phyloP scores from a whole-genome alignment of 2,113 vertebrate genomes.

The Eupsittula cactorum region DNA sequence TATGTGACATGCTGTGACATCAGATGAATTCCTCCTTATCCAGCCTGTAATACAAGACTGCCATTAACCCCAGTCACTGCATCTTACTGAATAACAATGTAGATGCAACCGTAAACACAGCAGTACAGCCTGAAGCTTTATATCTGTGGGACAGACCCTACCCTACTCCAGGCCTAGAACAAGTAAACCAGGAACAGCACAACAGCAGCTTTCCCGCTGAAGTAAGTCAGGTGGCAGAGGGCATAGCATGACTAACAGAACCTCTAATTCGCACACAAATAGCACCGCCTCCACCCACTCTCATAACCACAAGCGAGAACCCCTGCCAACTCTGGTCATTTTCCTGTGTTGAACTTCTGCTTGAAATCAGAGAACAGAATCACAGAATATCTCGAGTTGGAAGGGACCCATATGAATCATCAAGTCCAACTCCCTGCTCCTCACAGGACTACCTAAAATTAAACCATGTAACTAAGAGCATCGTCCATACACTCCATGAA shows the following conservation, averaged over 20 bases:
- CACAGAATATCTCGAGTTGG: background rate
- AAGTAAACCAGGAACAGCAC: background rate
- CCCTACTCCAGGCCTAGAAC: background rate
- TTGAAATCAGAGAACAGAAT: background rate
- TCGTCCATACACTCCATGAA: background rate
- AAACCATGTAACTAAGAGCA: background rate
- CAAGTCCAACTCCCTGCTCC: background rate
- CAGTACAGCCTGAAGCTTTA: fast-evolving
- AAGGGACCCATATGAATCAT: background rate
- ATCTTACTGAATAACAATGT: fast-evolving
- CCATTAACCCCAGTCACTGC: background rate
- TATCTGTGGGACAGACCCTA: background rate
- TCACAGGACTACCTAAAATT: background rate
- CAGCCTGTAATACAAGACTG: background rate
- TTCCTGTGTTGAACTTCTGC: background rate
- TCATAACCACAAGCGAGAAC: background rate
- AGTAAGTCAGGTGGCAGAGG: background rate
- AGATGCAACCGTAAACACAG: background rate
- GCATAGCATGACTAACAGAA: background rate
- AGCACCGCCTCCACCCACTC: background rate
- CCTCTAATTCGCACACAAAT: background rate
- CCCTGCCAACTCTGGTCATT: background rate
- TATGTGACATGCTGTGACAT: background rate
- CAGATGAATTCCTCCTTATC: background rate
- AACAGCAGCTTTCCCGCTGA: background rate